Evolutionary conservation across 2,888 invertebrate species (phyloP), one percentile per base, ranked within the genome.

Genomic region (Cremastinae sp.): DNA sequence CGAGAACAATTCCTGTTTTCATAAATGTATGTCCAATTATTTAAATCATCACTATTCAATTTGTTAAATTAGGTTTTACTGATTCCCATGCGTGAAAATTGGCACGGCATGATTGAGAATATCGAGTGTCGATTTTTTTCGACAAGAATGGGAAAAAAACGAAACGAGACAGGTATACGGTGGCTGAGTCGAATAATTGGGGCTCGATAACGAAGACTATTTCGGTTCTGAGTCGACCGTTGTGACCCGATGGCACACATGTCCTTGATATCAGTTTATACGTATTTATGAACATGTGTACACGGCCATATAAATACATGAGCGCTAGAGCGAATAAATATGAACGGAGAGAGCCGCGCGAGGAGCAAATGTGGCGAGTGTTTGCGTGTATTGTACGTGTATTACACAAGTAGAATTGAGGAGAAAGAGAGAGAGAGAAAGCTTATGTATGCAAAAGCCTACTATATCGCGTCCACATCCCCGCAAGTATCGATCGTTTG

Each of bases 401-500:
- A 59, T 28, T 28, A 47, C 51, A 41, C 22, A 58, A 59, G 18
- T 28, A 66, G 14, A 39, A 20, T 41, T 18, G 39, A 28, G 7
- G 39, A 12, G 35, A 55, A 8, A 16, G 16, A 53, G 66, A 58
- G 41, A 47, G 72, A 51, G 62, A 56, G 56, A 56, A 56, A 16
- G 22, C 47, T 39, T 56, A 45, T 61, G 49, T 43, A 43, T 35
- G 41, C 18, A 28, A 35, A 69, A 28, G 20, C 22, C 47, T 61
- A 28, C 37, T 28, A 43, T 51, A 55, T 53, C 68, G 65, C 69
- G 51, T 73, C 64, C 56, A 71, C 75, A 62, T 65, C 61, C 70
- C 64, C 53, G 64, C 55, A 18, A 51, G 68, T 84, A 82, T 83
- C 83, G 85, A 85, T 83, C 82, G 83, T 84, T 84, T 78, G 82